Percentiles rank a stretch among this genome's conserved stretches.
Evolutionary conservation across 2,113 vertebrate genomes (phyloP).

Genomic region (Cebus imitator): DNA sequence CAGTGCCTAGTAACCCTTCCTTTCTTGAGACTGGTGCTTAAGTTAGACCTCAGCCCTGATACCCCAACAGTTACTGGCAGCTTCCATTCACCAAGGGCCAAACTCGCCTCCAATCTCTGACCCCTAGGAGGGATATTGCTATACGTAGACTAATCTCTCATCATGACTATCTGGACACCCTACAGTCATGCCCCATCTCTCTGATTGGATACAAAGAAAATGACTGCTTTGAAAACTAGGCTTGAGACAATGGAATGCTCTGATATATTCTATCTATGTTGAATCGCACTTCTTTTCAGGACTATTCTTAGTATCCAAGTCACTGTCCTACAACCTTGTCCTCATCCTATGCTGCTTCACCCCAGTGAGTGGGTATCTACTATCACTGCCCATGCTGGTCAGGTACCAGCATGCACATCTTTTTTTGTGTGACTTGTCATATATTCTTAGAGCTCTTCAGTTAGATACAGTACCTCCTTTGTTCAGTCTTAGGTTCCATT

Average conservation of each 20-base stretch:
- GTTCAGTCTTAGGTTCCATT: background rate
- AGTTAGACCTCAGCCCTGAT: background rate
- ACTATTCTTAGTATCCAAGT: background rate
- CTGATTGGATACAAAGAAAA: background rate
- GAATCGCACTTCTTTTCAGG: background rate
- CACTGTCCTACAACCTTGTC: background rate
- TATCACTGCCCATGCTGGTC: background rate
- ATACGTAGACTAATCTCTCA: background rate
- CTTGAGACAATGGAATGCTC: background rate
- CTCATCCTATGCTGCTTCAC: background rate
- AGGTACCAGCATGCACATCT: background rate
- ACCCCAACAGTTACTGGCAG: background rate
- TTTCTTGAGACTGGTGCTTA: background rate
- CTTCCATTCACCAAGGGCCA: background rate
- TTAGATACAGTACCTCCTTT: background rate
- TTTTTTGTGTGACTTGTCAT: background rate
- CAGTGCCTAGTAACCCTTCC: background rate
- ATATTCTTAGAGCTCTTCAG: background rate
- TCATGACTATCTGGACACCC: background rate
- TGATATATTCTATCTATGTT: background rate
- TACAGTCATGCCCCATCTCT: background rate
- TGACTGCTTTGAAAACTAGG: background rate
- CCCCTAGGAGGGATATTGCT: background rate
- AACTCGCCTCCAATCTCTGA: background rate
- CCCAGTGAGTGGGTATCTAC: background rate